Percentiles rank a stretch among this genome's conserved stretches.
phyloP scores from a whole-genome alignment of 2,113 vertebrate genomes.

The Varanus komodoensis region DNA sequence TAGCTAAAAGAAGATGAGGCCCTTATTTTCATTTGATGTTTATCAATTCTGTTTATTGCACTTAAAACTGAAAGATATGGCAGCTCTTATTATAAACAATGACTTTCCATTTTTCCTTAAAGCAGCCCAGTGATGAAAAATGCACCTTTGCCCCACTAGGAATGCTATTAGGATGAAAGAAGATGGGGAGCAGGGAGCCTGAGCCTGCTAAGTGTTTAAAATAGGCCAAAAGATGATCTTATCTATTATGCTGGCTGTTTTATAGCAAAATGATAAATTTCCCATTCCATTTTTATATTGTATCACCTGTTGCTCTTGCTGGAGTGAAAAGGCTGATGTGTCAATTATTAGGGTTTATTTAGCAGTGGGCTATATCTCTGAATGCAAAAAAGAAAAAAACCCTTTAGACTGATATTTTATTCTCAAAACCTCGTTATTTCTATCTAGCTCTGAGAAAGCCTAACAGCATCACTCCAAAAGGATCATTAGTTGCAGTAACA shows the following conservation, averaged over 20 bases:
- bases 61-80: slow-evolving; percentile 56
- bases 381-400: slow-evolving; percentile 21
- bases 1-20: slow-evolving; percentile 63
- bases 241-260: slow-evolving; percentile 44
- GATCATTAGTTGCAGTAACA: neutral
- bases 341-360: slow-evolving; percentile 58
- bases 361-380: slow-evolving; percentile 50
- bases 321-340: slow-evolving; percentile 24
- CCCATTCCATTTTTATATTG: slow-evolving; percentile 43
- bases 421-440: slow-evolving; percentile 50
- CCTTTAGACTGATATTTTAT: slow-evolving; percentile 58
- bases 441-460: slow-evolving; percentile 17
- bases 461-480: neutral
- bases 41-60: slow-evolving; percentile 69
- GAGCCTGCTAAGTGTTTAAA: slow-evolving; percentile 41
- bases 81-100: slow-evolving; percentile 61
- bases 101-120: slow-evolving; percentile 60
- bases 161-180: slow-evolving; percentile 54
- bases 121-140: slow-evolving; percentile 33
- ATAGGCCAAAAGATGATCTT: slow-evolving; percentile 30
- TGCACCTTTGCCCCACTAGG: slow-evolving; percentile 44
- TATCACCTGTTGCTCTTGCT: slow-evolving; percentile 52
- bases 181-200: neutral
- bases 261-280: slow-evolving; percentile 59
- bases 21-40: slow-evolving; percentile 74